phyloP scores from a whole-genome alignment of 2,888 invertebrate genomes.

The Therioaphis trifolii region DNA sequence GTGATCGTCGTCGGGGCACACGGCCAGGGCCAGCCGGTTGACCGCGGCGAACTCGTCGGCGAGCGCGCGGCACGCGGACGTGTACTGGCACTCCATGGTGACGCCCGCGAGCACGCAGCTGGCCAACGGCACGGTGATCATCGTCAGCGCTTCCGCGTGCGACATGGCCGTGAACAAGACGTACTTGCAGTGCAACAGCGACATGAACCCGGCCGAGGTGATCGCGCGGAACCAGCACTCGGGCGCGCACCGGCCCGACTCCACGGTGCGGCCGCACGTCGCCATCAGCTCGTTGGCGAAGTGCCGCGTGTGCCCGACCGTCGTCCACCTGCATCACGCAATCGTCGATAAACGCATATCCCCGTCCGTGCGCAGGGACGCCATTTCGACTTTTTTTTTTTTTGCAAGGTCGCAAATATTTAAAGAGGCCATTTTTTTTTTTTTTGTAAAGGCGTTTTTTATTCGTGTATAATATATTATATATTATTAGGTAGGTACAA shows the following conservation, averaged over 20 bases:
- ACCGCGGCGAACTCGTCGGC: background rate
- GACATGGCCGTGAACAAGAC: no score
- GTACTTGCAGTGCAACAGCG: background rate
- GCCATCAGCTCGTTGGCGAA: conserved; percentile 9
- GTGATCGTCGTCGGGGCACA: background rate
- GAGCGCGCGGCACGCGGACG: conserved; percentile 1
- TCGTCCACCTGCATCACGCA: background rate
- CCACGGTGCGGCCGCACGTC: conserved; percentile 8
- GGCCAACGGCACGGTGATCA: background rate
- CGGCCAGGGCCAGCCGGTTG: background rate
- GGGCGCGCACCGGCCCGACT: conserved; percentile 11
- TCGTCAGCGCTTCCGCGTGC: background rate
- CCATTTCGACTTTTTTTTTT: no score
- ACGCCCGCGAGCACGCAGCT: background rate
- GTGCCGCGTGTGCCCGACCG: no score
- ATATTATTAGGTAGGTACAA: no score
- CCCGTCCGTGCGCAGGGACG: no score
- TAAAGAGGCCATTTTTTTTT: no score
- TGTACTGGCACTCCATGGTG: conserved; percentile 7
- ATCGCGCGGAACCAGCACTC: conserved; percentile 9
- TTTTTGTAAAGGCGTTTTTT: no score
- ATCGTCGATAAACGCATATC: no score
- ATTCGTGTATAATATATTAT: no score
- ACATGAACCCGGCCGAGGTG: fast-evolving
- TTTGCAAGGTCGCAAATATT: no score